Evolutionary conservation across 2,797 vertebrate species (phyloP).

Genomic region (Eupleurogrammus muticus): DNA sequence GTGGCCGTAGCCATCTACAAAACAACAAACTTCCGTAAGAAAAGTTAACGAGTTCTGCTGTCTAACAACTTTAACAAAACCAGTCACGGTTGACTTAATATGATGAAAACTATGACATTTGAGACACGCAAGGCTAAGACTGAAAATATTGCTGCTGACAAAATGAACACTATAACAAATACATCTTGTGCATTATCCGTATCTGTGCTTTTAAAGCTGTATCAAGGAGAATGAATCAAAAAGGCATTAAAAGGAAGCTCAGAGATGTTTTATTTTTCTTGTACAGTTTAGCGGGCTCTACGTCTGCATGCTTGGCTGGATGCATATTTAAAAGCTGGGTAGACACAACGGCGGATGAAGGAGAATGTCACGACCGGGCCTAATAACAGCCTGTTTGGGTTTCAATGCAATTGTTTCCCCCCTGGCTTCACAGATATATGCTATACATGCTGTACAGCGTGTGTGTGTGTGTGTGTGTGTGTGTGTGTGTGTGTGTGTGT

Average conservation of each 20-base stretch:
- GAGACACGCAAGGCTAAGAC: too few species aligned
- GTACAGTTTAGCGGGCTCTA: constrained; percentile 45
- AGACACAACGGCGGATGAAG: constrained; percentile 31
- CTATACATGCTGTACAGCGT: constrained; percentile 35
- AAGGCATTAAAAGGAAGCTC: constrained; percentile 41
- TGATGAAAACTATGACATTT: too few species aligned
- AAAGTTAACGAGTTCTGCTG: too few species aligned
- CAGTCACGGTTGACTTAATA: too few species aligned
- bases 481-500: constrained; percentile 57
- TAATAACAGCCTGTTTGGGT: constrained; percentile 27
- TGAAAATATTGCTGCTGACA: too few species aligned
- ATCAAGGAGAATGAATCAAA: constrained; percentile 65
- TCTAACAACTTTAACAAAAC: too few species aligned
- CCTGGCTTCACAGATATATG: constrained; percentile 9
- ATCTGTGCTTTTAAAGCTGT: constrained; percentile 41
- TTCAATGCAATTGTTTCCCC: constrained; percentile 19
- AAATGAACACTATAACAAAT: background rate
- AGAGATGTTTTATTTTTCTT: constrained; percentile 34
- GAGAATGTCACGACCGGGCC: constrained; percentile 35
- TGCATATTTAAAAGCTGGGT: constrained; percentile 52
- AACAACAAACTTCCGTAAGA: too few species aligned
- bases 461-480: constrained; percentile 64
- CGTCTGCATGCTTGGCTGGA: constrained; percentile 24
- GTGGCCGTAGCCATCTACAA: too few species aligned
- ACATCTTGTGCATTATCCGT: constrained; percentile 56